Evolutionary conservation across 2,888 invertebrate species (phyloP).

Genomic region (Eupithecia dodoneata): DNA sequence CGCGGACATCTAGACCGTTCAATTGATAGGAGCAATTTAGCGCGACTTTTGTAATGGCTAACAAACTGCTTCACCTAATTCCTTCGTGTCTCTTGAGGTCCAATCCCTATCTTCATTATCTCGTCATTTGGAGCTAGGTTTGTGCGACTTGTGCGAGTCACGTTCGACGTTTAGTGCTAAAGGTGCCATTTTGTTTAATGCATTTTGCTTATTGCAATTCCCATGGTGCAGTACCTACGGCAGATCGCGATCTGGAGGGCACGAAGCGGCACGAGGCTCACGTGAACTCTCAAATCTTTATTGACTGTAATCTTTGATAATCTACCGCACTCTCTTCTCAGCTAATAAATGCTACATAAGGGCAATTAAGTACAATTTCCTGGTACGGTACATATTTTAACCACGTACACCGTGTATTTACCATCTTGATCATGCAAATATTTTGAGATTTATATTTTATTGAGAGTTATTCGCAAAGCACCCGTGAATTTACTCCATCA

Average conservation of each 20-base stretch:
- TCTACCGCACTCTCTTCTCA: not conserved
- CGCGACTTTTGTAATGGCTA: constrained; percentile 54
- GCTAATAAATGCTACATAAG: not conserved
- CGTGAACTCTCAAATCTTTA: constrained; percentile 64
- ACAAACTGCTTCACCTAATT: constrained; percentile 59
- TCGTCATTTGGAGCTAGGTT: constrained; percentile 48
- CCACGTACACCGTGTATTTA: too few relatives aligned
- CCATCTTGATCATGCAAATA: too few relatives aligned
- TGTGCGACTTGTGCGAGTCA: constrained; percentile 49
- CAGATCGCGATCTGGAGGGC: constrained; percentile 72
- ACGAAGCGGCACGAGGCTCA: constrained; percentile 65
- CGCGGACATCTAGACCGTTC: constrained; percentile 62
- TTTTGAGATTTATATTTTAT: not conserved
- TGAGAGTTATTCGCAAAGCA: not conserved
- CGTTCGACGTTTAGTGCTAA: constrained; percentile 38
- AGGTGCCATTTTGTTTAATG: constrained; percentile 19
- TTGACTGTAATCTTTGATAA: constrained; percentile 63
- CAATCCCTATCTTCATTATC: constrained; percentile 38
- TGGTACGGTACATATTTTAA: not conserved
- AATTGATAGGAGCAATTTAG: constrained; percentile 56
- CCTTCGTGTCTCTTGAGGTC: constrained; percentile 51
- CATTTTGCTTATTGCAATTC: constrained; percentile 49
- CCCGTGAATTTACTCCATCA: not conserved
- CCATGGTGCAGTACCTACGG: constrained; percentile 65
- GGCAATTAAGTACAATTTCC: not conserved